These are phyloP conservation scores for Hololepta plana DNA, from an alignment of 2,888 invertebrate genomes.

Conservation along the genomic window DNA sequence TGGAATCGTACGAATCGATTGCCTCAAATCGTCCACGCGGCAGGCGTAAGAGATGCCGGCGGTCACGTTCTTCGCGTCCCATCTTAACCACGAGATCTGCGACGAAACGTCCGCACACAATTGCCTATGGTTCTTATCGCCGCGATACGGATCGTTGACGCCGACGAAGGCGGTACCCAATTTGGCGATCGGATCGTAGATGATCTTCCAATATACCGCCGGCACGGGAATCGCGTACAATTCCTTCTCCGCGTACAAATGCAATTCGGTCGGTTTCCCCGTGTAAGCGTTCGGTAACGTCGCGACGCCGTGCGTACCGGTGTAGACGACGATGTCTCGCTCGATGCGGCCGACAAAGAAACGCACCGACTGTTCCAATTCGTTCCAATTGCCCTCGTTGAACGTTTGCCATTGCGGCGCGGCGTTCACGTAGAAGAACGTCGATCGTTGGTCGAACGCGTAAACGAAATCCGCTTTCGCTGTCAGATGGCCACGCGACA, in stretches of 20 bases:
- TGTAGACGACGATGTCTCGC: slow-evolving; percentile 32
- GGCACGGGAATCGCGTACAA: slow-evolving; percentile 32
- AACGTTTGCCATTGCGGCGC: slow-evolving; percentile 50
- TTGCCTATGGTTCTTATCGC: slow-evolving; percentile 11
- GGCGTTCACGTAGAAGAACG: slow-evolving; percentile 45
- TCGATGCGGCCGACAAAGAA: too few relatives aligned
- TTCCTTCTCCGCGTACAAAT: slow-evolving; percentile 15
- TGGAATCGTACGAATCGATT: too few relatives aligned
- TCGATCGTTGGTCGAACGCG: slow-evolving; percentile 35
- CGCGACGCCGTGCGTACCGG: slow-evolving; percentile 40
- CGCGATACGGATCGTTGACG: slow-evolving; percentile 39
- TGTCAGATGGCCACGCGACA: slow-evolving; percentile 35
- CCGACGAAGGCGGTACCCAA: slow-evolving; percentile 39
- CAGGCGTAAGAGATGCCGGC: slow-evolving; percentile 44
- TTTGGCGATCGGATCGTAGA: slow-evolving; percentile 31
- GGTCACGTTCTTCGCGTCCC: slow-evolving; percentile 30
- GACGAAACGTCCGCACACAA: slow-evolving; percentile 29
- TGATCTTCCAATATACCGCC: slow-evolving; percentile 38
- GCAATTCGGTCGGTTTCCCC: slow-evolving; percentile 15
- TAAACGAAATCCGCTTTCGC: slow-evolving; percentile 43
- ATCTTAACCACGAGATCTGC: slow-evolving; percentile 38
- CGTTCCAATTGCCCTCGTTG: slow-evolving; percentile 39
- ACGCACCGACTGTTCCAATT: slow-evolving; percentile 27
- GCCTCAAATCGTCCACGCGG: slow-evolving; percentile 34
- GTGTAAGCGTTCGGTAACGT: slow-evolving; percentile 31